Evolutionary conservation across 2,888 invertebrate genomes (phyloP), one percentile per base, ranked within the genome.

Genomic region (Chydorus sphaericus): DNA sequence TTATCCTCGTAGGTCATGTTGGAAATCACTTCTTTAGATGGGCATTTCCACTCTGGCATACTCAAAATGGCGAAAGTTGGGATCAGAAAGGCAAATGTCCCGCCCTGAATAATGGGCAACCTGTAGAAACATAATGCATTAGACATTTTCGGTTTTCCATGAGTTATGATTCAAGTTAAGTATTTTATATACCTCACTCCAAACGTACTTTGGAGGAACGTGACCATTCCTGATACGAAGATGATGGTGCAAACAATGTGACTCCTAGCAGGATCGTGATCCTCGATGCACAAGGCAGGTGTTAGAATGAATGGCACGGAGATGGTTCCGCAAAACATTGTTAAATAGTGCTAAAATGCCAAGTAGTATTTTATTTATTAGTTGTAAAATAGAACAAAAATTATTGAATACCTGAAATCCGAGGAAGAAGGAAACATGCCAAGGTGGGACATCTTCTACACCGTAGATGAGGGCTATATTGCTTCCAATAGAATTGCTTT

Each of bases 61-160:
- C 53, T 56, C 30, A 60, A 48, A 33, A 59, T 48, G 57, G 63
- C 50, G 57, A 64, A 57, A 54, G 58, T 61, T 55, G 63, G 60
- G 50, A 57, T 31, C 10, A 64, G 55, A 56, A 62, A 63, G 23
- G 62, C 57, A 57, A 63, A 63, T 8, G 63, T 60, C 37, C 60
- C 60, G 10, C 63, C 64, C 59, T 64, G 64, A 26, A 64, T 57
- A 33, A 64, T 64, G 4, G 64, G 63, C 31, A 64, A 54, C 20
- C 64, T 64, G n/a, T n/a, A n/a, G n/a, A n/a, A n/a, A n/a, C n/a
- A n/a, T n/a, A n/a, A n/a, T n/a, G n/a, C n/a, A n/a, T n/a, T n/a
- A n/a, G n/a, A n/a, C n/a, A n/a, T n/a, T n/a, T n/a, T n/a, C n/a
- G n/a, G n/a, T n/a, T n/a, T n/a, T n/a, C n/a, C n/a, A n/a, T n/a